These are phyloP conservation scores for Drosophila tropicalis DNA, from an alignment of 1,140 invertebrate species.

Conservation along the genomic window DNA sequence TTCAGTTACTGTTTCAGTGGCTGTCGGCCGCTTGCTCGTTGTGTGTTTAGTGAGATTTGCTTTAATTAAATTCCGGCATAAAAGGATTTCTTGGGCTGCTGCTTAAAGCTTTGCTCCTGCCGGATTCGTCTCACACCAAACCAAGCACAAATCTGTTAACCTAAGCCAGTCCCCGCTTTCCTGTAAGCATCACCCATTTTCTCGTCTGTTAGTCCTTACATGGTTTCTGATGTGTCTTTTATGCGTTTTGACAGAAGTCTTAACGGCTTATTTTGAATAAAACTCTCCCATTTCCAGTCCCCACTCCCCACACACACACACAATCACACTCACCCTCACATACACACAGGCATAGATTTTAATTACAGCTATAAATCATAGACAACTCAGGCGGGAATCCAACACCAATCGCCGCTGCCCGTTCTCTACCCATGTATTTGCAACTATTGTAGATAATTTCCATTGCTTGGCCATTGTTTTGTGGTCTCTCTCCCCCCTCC, in stretches of 20 bases:
- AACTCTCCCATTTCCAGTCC: constrained; percentile 11
- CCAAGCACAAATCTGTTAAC: background rate
- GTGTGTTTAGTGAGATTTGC: constrained; percentile 72
- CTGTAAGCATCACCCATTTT: background rate
- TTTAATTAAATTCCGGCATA: constrained; percentile 75
- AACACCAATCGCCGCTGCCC: background rate
- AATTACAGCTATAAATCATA: constrained; percentile 79
- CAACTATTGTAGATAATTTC: constrained; percentile 10
- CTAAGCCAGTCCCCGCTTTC: background rate
- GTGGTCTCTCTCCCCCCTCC: background rate
- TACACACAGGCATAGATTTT: constrained; percentile 58
- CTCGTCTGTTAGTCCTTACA: background rate
- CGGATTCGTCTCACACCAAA: background rate
- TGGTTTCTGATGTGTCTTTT: constrained; percentile 37
- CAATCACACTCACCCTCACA: constrained; percentile 4
- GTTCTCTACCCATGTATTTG: background rate
- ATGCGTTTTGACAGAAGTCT: constrained; percentile 76
- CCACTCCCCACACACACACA: constrained; percentile 1
- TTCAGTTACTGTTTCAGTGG: background rate
- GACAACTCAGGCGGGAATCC: constrained; percentile 20
- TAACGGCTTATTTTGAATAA: constrained; percentile 61
- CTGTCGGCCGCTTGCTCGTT: background rate
- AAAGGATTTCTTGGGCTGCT: constrained; percentile 62
- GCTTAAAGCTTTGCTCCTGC: constrained; percentile 44
- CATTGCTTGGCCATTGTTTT: constrained; percentile 55